Evolutionary conservation across 2,888 invertebrate species (phyloP).

Genomic region (Pterostichus madidus): DNA sequence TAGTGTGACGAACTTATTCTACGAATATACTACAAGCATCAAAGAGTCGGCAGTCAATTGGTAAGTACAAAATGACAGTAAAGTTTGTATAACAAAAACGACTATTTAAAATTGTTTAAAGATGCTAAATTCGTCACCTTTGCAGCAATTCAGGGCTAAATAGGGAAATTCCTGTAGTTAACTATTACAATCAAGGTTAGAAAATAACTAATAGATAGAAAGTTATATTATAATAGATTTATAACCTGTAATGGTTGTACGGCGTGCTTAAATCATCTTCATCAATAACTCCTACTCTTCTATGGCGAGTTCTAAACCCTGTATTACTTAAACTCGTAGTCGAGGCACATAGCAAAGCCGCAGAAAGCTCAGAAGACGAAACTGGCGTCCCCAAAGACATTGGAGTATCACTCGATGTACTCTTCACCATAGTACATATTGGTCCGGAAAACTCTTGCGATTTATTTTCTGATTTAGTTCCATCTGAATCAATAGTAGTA

Average conservation of each 20-base stretch:
- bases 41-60: no score
- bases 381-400: conserved; percentile 77
- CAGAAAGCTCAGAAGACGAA: conserved; percentile 79
- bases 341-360: conserved; percentile 79
- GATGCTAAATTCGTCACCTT: conserved; percentile 66
- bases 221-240: conserved; percentile 78
- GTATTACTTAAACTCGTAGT: conserved; percentile 77
- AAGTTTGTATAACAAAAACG: no score
- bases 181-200: not conserved
- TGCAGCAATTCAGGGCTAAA: conserved; percentile 71
- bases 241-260: conserved; percentile 85
- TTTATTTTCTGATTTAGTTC: conserved; percentile 55
- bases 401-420: conserved; percentile 77
- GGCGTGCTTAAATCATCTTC: conserved; percentile 85
- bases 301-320: conserved; percentile 74
- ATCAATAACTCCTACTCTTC: conserved; percentile 77
- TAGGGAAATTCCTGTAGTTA: no score
- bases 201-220: conserved; percentile 70
- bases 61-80: no score
- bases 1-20: no score
- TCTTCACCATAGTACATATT: conserved; percentile 75
- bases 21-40: no score
- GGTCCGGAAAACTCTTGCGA: conserved; percentile 11
- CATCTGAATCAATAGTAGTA: conserved; percentile 67
- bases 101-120: no score